phyloP scores from a whole-genome alignment of 2,113 vertebrate species.

The Scalopus aquaticus region DNA sequence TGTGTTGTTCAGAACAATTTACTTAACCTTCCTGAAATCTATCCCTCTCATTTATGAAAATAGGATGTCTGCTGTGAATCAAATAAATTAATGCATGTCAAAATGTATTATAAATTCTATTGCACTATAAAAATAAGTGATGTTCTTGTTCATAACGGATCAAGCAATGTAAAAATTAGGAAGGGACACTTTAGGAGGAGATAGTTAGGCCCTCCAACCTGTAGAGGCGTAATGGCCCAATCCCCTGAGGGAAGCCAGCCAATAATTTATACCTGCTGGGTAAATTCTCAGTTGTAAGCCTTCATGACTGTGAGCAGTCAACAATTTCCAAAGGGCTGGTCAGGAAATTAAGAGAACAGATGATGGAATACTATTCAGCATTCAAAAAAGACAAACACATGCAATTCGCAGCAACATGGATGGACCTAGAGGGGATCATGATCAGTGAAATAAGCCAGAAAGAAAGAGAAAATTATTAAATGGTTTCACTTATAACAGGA shows the following conservation, averaged over 20 bases:
- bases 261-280: conserved; percentile 16
- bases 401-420: too few relatives aligned
- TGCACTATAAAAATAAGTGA: neutral
- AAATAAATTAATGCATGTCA: conserved; percentile 31
- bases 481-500: too few relatives aligned
- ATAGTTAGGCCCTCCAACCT: neutral
- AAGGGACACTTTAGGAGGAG: neutral
- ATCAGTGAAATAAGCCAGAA: too few relatives aligned
- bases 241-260: neutral
- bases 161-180: neutral
- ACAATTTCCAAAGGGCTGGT: conserved; percentile 29
- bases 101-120: neutral
- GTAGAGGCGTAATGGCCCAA: neutral
- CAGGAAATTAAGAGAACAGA: conserved; percentile 61
- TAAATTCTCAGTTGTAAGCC: conserved; percentile 15
- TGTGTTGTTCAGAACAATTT: conserved; percentile 38
- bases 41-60: neutral
- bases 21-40: neutral
- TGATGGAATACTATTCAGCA: too few relatives aligned
- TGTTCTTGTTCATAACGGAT: neutral
- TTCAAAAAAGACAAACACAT: too few relatives aligned
- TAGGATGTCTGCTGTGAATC: neutral
- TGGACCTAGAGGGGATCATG: too few relatives aligned
- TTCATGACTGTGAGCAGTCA: conserved; percentile 14
- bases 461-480: too few relatives aligned